phyloP scores from a whole-genome alignment of 37 sponge, comb jelly and placozoan species.

The Beroe forskalii region DNA sequence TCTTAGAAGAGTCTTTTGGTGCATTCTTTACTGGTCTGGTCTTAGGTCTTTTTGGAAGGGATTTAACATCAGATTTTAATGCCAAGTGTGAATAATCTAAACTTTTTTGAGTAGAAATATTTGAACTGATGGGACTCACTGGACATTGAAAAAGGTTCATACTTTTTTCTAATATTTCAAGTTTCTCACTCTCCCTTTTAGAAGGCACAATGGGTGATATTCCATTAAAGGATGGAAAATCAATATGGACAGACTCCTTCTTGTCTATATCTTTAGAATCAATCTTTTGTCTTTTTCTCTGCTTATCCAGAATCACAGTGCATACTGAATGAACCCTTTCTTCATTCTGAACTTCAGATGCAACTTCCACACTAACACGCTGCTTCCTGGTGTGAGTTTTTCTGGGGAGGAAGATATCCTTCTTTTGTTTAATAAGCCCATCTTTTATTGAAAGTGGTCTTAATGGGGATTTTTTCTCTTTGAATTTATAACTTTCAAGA shows the following conservation, averaged over 20 bases:
- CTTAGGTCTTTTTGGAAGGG: constrained; percentile 21
- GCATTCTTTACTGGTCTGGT: background rate
- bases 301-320: background rate
- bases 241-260: background rate
- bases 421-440: background rate
- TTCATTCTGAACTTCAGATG: background rate
- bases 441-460: background rate
- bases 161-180: background rate
- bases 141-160: background rate
- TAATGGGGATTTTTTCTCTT: background rate
- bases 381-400: background rate
- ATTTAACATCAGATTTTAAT: background rate
- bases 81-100: background rate
- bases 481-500: background rate
- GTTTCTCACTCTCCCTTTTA: background rate
- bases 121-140: background rate
- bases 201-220: constrained; percentile 9
- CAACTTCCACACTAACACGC: background rate
- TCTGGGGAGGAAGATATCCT: background rate
- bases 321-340: background rate
- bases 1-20: background rate
- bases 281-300: background rate
- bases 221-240: background rate
- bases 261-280: background rate
- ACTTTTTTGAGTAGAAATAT: background rate